Evolutionary conservation across 1,140 invertebrate species (phyloP), one percentile per base, ranked within the genome.

Genomic region (Lutraria rhynchaena): DNA sequence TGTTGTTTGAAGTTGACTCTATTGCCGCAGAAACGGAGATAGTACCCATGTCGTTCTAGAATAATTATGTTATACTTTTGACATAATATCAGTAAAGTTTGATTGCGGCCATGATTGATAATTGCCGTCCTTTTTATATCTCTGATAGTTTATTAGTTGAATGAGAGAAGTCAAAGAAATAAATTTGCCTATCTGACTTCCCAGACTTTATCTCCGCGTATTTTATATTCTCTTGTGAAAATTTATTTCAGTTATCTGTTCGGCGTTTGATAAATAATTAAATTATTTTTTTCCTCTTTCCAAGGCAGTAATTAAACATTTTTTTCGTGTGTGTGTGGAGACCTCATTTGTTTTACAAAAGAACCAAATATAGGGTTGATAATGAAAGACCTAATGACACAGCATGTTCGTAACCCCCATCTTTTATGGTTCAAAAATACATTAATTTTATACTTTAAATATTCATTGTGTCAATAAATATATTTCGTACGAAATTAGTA

Each of bases 191-290:
- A 75, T 75, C 73, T 44, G 55, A 37, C 57, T 57, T 44, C 49
- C 27, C 31, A 44, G 46, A 46, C 46, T 61, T 75, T 75, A 61
- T 60, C 73, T 49, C n/a, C 35, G 49, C 31, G 53, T 75, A 60
- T 75, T 75, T 75, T 75, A 75, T 75, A 37, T 49, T 44, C 53
- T 49, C 73, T 19, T 61, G 57, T 75, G 55, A 75, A 75, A 75
- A 35, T 75, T 61, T 75, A 75, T 75, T 61, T 60, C 55, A 27
- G 41, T 61, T 75, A 75, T 75, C 73, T 44, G 44, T 35, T 19
- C 37, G 35, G 29, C 63, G 57, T 33, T 60, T 75, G 44, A 75
- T 75, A 75, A 75, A 75, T 75, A 75, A 75, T 75, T 75, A 46
- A 61, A 75, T 75, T 41, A 75, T n/a, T 37, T 41, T 75, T 41